Conservation (phyloP, 2,797 vertebrate genomes). For the Cynodonichthys magdalenae region DNA sequence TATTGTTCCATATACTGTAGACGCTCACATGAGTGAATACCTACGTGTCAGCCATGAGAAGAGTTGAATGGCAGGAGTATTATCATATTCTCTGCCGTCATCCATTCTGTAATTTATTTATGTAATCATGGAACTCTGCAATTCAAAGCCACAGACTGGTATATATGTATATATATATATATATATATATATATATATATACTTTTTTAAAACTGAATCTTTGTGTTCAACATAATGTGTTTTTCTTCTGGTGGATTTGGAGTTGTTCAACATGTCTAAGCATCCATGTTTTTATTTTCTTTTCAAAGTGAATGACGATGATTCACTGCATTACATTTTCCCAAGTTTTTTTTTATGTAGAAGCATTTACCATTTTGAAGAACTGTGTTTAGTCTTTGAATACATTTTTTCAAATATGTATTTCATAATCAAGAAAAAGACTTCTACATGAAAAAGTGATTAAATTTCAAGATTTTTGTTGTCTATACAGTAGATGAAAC, state of each 20-base stretch:
- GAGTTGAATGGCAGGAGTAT: constrained; percentile 68
- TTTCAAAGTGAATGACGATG: constrained; percentile 5
- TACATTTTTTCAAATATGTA: too few species aligned
- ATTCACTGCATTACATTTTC: constrained; percentile 6
- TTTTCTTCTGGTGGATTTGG: constrained; percentile 2
- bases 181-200: not conserved
- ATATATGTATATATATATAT: constrained; percentile 10
- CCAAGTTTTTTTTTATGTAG: not conserved
- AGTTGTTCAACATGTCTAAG: constrained; percentile 15
- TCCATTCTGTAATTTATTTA: constrained; percentile 56
- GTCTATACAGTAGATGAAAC: too few species aligned
- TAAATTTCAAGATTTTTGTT: too few species aligned
- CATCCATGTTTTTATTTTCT: constrained; percentile 4
- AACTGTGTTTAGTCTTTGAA: not conserved
- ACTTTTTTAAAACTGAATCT: constrained; percentile 1
- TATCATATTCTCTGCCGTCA: constrained; percentile 41
- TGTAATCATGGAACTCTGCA: constrained; percentile 39
- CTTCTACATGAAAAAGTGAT: too few species aligned
- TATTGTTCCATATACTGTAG: constrained; percentile 67
- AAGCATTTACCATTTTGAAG: not conserved
- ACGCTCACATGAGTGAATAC: constrained; percentile 70
- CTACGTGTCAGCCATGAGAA: constrained; percentile 56
- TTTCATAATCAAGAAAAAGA: too few species aligned
- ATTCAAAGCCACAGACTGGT: constrained; percentile 18
- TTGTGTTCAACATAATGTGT: constrained; percentile 1